Evolutionary conservation across 1,140 invertebrate species (phyloP), one percentile per base, ranked within the genome.

Genomic region (Drosophila repletoides): DNA sequence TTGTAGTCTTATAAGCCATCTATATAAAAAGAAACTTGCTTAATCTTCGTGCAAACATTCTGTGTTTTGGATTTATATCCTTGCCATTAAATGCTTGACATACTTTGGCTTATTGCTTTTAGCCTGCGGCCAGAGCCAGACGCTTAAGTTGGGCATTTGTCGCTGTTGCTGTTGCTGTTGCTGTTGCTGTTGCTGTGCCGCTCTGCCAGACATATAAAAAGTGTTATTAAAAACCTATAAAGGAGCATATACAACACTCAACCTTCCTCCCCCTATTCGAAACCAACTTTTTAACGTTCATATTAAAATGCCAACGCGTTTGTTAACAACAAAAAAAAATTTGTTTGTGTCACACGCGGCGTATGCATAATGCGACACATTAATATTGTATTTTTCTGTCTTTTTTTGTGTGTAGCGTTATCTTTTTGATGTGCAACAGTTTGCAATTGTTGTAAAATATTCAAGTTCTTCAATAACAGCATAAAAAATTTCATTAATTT

Each of bases 141-240:
- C 31, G 17, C 49, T 72, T 48, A 60, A 55, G 72, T 71, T 41
- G 41, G 22, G 7, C 31, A 28, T 41, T 61, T 61, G 34, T 34
- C n/a, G n/a, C n/a, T n/a, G n/a, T n/a, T n/a, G n/a, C n/a, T n/a
- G n/a, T n/a, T n/a, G n/a, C n/a, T n/a, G n/a, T n/a, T n/a, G n/a
- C n/a, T n/a, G n/a, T n/a, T n/a, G n/a, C n/a, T n/a, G n/a, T n/a
- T n/a, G n/a, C n/a, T 52, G 46, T 60, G 46, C 51, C 24, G n/a
- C 46, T 40, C 59, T 22, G 29, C 24, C 24, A 58, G 34, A 26
- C 38, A 24, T 49, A 74, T 81, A 69, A 83, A 83, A 81, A 84
- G 77, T 84, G 68, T 81, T 81, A 73, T 84, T 81, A 81, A 81
- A 83, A 76, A 80, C 73, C 51, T 66, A 77, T 73, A 83, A 76